Conservation (phyloP, 2,113 vertebrate species). For the Gila orcuttii region DNA sequence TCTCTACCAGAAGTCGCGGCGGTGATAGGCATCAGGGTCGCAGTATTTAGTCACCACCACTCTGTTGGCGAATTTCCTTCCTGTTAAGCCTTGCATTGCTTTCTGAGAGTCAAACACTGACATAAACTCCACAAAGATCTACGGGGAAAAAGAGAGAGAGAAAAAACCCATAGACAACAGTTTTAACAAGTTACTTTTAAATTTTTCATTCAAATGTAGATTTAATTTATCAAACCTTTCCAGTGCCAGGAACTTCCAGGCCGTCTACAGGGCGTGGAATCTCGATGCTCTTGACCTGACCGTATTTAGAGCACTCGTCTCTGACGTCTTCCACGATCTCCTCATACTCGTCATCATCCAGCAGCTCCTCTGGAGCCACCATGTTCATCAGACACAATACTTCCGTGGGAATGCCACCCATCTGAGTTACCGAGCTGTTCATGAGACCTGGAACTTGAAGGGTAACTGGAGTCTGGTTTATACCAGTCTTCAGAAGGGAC, state of each 20-base stretch:
- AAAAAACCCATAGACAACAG: neutral
- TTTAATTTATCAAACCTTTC: slow-evolving; percentile 66
- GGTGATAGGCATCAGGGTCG: slow-evolving; percentile 92
- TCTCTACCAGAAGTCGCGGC: slow-evolving; percentile 91
- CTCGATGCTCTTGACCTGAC: slow-evolving; percentile 92
- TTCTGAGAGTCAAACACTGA: slow-evolving; percentile 92
- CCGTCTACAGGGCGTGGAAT: slow-evolving; percentile 91
- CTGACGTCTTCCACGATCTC: slow-evolving; percentile 91
- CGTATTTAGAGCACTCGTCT: slow-evolving; percentile 92
- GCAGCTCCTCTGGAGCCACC: slow-evolving; percentile 90
- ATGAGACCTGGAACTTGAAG: slow-evolving; percentile 90
- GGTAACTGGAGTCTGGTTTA: slow-evolving; percentile 93
- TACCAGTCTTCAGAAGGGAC: slow-evolving; percentile 81
- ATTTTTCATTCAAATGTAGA: neutral
- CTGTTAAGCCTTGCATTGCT: slow-evolving; percentile 89
- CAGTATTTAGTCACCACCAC: slow-evolving; percentile 96
- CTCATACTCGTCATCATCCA: slow-evolving; percentile 92
- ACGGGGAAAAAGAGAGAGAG: neutral
- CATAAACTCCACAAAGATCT: slow-evolving; percentile 95
- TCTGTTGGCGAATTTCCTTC: slow-evolving; percentile 93
- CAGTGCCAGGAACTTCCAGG: slow-evolving; percentile 76
- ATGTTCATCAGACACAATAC: slow-evolving; percentile 95
- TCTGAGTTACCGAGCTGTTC: slow-evolving; percentile 88
- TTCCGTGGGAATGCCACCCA: slow-evolving; percentile 91
- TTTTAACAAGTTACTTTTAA: neutral